phyloP scores from a whole-genome alignment of 2,113 vertebrate genomes.

The Equus przewalskii region DNA sequence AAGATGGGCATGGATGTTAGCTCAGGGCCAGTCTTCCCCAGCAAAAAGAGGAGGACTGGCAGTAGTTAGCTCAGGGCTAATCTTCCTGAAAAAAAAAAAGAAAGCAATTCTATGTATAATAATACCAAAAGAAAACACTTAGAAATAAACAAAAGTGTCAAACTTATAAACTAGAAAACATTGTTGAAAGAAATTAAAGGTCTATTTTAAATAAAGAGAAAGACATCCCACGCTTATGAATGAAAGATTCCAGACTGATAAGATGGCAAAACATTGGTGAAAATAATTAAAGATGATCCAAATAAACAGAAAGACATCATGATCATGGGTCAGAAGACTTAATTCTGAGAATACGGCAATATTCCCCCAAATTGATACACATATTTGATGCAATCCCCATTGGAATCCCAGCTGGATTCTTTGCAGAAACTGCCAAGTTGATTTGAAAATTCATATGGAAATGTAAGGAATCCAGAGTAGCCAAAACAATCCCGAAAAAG shows the following conservation, averaged over 20 bases:
- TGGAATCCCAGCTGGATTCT: background rate
- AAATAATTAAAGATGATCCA: background rate
- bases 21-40: too few relatives aligned
- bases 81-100: background rate
- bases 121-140: background rate
- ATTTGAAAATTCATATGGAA: background rate
- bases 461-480: background rate
- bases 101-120: background rate
- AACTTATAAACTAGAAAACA: background rate
- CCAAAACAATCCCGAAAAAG: background rate
- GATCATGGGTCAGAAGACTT: background rate
- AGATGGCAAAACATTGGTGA: background rate
- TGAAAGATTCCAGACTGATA: background rate
- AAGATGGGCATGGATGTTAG: too few relatives aligned
- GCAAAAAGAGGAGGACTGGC: too few relatives aligned
- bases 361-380: background rate
- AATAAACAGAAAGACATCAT: background rate
- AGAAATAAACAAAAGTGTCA: background rate
- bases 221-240: background rate
- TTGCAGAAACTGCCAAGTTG: background rate
- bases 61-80: too few relatives aligned
- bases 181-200: background rate
- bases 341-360: background rate
- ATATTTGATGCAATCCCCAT: background rate
- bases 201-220: background rate